Conservation (phyloP, 2,113 vertebrate genomes). For the Marcusenius ussheri region DNA sequence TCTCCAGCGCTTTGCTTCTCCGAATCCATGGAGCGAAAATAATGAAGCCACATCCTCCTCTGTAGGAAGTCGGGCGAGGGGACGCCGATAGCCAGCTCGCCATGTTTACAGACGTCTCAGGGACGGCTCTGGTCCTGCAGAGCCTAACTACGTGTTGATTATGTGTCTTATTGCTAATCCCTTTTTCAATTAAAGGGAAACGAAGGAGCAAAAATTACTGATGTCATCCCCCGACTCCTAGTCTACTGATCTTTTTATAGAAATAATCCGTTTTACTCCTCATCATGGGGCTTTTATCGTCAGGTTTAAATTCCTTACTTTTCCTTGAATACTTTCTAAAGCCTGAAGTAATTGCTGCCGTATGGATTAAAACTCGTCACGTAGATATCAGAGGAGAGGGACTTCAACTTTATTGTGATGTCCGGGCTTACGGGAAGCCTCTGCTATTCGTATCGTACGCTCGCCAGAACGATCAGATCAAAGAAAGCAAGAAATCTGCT, state of each 20-base stretch:
- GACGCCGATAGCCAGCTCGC: not conserved
- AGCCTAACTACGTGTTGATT: not conserved
- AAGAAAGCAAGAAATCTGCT: not conserved
- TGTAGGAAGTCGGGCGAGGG: not conserved
- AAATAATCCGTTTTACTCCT: conserved; percentile 20
- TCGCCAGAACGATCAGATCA: not conserved
- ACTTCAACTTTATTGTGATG: not conserved
- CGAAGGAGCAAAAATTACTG: not conserved
- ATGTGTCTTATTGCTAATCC: conserved; percentile 15
- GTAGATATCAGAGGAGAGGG: not conserved
- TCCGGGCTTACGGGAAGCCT: not conserved
- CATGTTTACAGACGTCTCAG: not conserved
- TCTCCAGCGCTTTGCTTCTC: not conserved
- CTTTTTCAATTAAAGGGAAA: conserved; percentile 22
- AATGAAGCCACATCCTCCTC: not conserved
- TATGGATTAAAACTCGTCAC: conserved; percentile 9
- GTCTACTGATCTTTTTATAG: conserved; percentile 19
- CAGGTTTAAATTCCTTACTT: conserved; percentile 11
- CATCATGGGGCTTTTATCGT: conserved; percentile 9
- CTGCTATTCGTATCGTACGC: not conserved
- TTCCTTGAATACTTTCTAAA: conserved; percentile 13
- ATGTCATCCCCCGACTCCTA: not conserved
- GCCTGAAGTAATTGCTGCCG: conserved; percentile 18
- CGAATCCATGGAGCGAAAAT: not conserved
- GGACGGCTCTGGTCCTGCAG: not conserved